These are phyloP conservation scores for Coilia nasus DNA, from an alignment of 2,797 vertebrate species.

Conservation along the genomic window DNA sequence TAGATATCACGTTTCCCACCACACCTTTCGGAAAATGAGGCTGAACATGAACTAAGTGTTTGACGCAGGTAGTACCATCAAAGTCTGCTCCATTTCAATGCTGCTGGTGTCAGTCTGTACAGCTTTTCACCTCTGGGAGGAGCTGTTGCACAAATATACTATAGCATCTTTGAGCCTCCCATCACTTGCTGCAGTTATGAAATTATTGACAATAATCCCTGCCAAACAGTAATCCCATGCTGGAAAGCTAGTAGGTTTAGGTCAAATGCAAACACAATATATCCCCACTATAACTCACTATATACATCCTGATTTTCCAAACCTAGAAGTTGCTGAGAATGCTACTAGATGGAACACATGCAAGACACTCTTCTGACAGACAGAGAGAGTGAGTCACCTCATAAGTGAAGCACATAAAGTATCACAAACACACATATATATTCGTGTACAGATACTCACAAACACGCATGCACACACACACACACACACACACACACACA, in stretches of 20 bases:
- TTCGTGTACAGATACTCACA: too few relatives aligned
- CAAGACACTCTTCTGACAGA: too few relatives aligned
- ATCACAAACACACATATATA: too few relatives aligned
- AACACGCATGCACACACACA: too few relatives aligned
- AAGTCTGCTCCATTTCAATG: background rate
- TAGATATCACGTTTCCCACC: background rate
- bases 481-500: too few relatives aligned
- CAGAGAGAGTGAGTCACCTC: too few relatives aligned
- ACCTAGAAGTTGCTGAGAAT: too few relatives aligned
- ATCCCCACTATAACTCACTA: too few relatives aligned
- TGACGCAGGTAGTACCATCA: background rate
- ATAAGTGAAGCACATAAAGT: too few relatives aligned
- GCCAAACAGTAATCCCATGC: background rate
- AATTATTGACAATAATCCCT: conserved; percentile 1
- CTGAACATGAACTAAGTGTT: background rate
- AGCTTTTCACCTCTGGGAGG: background rate
- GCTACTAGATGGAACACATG: too few relatives aligned
- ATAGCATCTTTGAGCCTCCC: background rate
- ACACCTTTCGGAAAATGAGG: background rate
- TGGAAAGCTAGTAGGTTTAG: background rate
- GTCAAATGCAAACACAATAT: background rate
- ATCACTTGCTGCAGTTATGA: background rate
- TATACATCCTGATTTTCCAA: too few relatives aligned
- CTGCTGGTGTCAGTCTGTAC: background rate
- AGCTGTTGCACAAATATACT: background rate